phyloP scores from a whole-genome alignment of 2,888 invertebrate species.

The Eudasyphora cyanicolor region DNA sequence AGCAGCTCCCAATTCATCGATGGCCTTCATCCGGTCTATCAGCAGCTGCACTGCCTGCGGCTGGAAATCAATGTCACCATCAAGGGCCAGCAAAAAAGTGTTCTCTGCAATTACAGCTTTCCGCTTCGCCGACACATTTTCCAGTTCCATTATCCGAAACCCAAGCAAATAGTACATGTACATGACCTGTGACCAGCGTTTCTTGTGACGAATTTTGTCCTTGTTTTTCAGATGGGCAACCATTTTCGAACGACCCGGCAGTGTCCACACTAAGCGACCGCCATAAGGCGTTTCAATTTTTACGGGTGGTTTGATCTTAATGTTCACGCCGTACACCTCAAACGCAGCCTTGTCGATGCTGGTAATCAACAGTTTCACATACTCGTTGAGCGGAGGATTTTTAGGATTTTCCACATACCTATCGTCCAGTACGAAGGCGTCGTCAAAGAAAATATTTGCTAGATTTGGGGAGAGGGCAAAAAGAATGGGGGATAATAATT shows the following conservation, averaged over 20 bases:
- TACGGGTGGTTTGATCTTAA: constrained; percentile 84
- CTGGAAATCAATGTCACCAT: constrained; percentile 94
- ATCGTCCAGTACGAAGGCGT: constrained; percentile 86
- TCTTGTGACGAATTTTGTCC: constrained; percentile 91
- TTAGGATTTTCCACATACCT: constrained; percentile 79
- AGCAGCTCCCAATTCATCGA: constrained; percentile 90
- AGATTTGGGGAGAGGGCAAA: neutral
- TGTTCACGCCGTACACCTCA: constrained; percentile 85
- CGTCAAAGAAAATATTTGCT: constrained; percentile 90
- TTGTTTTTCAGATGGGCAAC: constrained; percentile 95
- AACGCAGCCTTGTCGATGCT: constrained; percentile 89
- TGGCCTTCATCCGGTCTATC: constrained; percentile 92
- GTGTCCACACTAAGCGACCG: constrained; percentile 89
- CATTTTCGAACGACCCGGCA: constrained; percentile 92
- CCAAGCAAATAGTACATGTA: constrained; percentile 96
- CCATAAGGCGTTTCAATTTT: constrained; percentile 93
- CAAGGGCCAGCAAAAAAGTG: constrained; percentile 90
- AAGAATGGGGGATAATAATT: no score
- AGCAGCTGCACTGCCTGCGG: constrained; percentile 89
- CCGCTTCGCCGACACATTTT: constrained; percentile 75
- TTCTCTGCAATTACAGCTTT: constrained; percentile 88
- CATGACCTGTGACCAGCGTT: constrained; percentile 97
- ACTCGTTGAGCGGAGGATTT: constrained; percentile 89
- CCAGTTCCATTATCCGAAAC: constrained; percentile 87
- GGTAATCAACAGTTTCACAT: constrained; percentile 87